phyloP scores from a whole-genome alignment of 2,113 vertebrate species.

The Electrona antarctica region DNA sequence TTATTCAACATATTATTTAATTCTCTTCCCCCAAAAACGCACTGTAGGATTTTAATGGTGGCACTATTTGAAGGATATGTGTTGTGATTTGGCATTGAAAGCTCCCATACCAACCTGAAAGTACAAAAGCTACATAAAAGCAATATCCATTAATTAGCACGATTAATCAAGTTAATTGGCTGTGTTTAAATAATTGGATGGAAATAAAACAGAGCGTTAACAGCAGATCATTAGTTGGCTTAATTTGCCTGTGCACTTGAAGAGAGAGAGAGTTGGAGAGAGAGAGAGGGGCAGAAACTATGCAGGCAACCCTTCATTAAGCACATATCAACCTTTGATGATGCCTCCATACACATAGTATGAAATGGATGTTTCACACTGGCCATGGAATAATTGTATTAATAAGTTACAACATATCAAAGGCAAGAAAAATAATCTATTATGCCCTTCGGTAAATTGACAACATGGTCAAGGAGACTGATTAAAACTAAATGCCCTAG shows the following conservation, averaged over 20 bases:
- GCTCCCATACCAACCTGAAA: slow-evolving; percentile 26
- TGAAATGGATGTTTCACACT: slow-evolving; percentile 16
- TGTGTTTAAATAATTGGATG: slow-evolving; percentile 62
- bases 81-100: slow-evolving; percentile 31
- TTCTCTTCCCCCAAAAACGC: slow-evolving; percentile 9
- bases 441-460: slow-evolving; percentile 6
- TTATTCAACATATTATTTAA: not conserved
- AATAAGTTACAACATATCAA: slow-evolving; percentile 40
- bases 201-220: slow-evolving; percentile 48
- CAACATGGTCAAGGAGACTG: not conserved
- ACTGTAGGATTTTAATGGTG: slow-evolving; percentile 13
- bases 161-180: slow-evolving; percentile 62
- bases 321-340: slow-evolving; percentile 26
- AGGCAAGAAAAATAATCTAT: slow-evolving; percentile 12
- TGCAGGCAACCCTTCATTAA: slow-evolving; percentile 52
- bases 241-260: slow-evolving; percentile 39
- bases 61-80: slow-evolving; percentile 4
- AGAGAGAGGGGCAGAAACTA: slow-evolving; percentile 29
- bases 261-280: not conserved
- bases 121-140: slow-evolving; percentile 41
- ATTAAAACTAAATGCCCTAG: slow-evolving; percentile 19
- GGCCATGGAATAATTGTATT: slow-evolving; percentile 43
- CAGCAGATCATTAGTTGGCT: slow-evolving; percentile 56
- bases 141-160: slow-evolving; percentile 53
- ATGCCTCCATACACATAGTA: slow-evolving; percentile 4